Conservation (phyloP, 1,140 invertebrate genomes). For the Micrasema minimum region DNA sequence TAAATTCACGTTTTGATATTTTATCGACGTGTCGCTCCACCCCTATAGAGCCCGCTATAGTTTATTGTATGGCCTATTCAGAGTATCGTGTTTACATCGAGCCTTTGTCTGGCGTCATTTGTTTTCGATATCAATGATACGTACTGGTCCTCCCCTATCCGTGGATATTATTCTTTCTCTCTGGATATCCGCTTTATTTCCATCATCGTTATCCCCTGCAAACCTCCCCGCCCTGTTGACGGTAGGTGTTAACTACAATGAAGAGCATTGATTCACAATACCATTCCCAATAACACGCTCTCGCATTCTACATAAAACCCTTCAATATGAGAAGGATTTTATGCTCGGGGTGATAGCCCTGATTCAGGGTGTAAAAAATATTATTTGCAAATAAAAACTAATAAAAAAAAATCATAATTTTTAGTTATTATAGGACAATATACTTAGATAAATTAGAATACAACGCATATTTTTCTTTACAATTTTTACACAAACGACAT, state of each 20-base stretch:
- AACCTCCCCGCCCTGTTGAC: conserved; percentile 6
- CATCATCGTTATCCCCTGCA: neutral
- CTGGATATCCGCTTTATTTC: conserved; percentile 38
- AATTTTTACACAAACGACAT: too few species aligned
- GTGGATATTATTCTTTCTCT: conserved; percentile 28
- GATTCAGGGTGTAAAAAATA: too few species aligned
- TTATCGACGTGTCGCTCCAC: neutral
- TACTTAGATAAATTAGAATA: too few species aligned
- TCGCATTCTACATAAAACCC: conserved; percentile 14
- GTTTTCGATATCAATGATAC: conserved; percentile 50
- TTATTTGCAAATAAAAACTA: too few species aligned
- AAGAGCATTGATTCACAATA: conserved; percentile 37
- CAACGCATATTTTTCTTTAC: too few species aligned
- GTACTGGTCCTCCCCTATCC: conserved; percentile 21
- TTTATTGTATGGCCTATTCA: conserved; percentile 5
- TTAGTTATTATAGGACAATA: too few species aligned
- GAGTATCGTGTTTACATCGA: conserved; percentile 30
- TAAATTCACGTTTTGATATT: too few species aligned
- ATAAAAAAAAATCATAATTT: too few species aligned
- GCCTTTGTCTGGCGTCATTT: conserved; percentile 44
- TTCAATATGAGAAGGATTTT: conserved; percentile 3
- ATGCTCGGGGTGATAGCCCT: neutral
- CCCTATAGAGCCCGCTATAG: neutral
- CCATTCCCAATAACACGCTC: conserved; percentile 32
- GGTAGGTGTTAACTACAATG: conserved; percentile 38